Conservation (phyloP, 2,113 vertebrate species). For the Hemicordylus capensis region DNA sequence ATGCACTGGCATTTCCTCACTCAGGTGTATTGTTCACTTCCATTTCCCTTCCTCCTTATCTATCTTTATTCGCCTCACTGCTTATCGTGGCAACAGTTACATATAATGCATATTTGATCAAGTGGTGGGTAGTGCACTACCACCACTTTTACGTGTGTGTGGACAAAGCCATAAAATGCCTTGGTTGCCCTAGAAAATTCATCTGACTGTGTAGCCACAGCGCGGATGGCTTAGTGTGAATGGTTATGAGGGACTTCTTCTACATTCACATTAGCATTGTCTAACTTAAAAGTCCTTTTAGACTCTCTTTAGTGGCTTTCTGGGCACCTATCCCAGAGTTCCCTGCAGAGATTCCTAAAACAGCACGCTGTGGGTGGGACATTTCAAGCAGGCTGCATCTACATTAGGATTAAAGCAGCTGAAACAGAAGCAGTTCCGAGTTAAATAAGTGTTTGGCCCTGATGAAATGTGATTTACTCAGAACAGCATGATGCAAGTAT, state of each 20-base stretch:
- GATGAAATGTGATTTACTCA: not conserved
- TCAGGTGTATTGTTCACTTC: not conserved
- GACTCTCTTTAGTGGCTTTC: not conserved
- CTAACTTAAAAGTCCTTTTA: constrained; percentile 32
- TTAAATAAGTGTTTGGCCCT: not conserved
- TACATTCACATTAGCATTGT: constrained; percentile 14
- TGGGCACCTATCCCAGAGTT: constrained; percentile 1
- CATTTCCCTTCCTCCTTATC: not conserved
- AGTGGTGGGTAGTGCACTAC: not conserved
- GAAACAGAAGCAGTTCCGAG: constrained; percentile 9
- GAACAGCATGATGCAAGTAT: constrained; percentile 12
- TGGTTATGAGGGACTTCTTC: constrained; percentile 15
- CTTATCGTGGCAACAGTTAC: not conserved
- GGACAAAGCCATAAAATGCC: not conserved
- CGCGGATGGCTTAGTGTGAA: constrained; percentile 17
- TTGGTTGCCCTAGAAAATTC: not conserved
- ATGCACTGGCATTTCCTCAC: not conserved
- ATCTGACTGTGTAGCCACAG: constrained; percentile 9
- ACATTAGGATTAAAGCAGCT: not conserved
- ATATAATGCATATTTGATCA: not conserved
- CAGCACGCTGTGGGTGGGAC: not conserved
- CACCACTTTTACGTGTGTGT: not conserved
- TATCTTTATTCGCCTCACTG: not conserved
- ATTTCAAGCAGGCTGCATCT: constrained; percentile 18
- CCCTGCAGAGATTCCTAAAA: constrained; percentile 26